Evolutionary conservation across 2,888 invertebrate species (phyloP).

Genomic region (Litoditis marina): DNA sequence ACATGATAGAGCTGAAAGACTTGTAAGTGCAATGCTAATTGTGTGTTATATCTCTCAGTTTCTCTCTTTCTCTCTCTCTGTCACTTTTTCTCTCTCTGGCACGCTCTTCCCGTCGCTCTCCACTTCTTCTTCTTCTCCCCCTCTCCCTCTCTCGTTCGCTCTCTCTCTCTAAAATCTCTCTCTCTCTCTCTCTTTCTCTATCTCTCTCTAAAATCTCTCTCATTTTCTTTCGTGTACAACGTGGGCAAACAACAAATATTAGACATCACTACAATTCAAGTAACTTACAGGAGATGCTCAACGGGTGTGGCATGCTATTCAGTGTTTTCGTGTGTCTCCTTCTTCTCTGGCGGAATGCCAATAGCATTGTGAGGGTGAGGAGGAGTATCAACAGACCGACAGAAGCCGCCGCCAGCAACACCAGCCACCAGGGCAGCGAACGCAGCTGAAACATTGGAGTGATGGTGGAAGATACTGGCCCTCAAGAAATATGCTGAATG

Average conservation of each 20-base stretch:
- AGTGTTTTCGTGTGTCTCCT: not conserved
- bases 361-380: not conserved
- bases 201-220: too few relatives aligned
- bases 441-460: too few relatives aligned
- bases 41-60: too few relatives aligned
- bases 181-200: too few relatives aligned
- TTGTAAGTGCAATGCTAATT: too few relatives aligned
- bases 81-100: not conserved
- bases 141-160: not conserved
- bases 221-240: too few relatives aligned
- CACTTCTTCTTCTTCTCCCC: not conserved
- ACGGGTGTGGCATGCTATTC: not conserved
- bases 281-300: too few relatives aligned
- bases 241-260: too few relatives aligned
- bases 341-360: not conserved
- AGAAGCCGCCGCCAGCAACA: not conserved
- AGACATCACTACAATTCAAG: too few relatives aligned
- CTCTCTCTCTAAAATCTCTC: too few relatives aligned
- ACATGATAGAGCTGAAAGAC: constrained; percentile 9
- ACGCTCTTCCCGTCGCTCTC: not conserved
- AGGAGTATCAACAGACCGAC: not conserved
- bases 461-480: too few relatives aligned
- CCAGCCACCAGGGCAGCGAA: constrained; percentile 7
- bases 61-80: not conserved
- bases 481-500: too few relatives aligned